Evolutionary conservation across 2,113 vertebrate genomes (phyloP).

Genomic region (Syngnathus scovelli): DNA sequence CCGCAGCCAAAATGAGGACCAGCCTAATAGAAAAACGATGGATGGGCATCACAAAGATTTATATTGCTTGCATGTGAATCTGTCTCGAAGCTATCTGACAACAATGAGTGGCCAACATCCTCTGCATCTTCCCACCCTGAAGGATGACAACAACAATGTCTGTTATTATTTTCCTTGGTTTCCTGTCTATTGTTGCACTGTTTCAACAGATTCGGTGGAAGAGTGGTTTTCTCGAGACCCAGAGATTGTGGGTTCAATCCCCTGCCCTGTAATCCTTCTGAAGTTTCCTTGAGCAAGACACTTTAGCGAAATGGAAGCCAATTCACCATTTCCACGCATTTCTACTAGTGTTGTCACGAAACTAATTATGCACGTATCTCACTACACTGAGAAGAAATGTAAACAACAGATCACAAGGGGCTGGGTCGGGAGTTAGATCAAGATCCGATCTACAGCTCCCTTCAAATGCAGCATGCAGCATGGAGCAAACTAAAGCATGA

Average conservation of each 20-base stretch:
- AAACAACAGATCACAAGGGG: background rate
- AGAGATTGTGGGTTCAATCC: no score
- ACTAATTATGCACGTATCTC: no score
- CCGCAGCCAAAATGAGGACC: background rate
- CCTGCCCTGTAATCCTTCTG: no score
- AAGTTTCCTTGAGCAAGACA: no score
- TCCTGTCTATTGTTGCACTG: constrained; percentile 58
- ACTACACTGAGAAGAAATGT: no score
- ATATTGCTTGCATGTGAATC: background rate
- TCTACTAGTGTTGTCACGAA: no score
- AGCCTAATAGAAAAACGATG: background rate
- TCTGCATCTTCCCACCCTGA: constrained; percentile 20
- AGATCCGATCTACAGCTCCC: no score
- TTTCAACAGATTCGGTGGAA: constrained; percentile 8
- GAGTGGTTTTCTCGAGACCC: no score
- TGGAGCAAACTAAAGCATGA: background rate
- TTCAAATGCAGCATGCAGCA: no score
- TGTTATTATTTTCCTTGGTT: constrained; percentile 29
- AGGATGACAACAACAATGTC: constrained; percentile 42
- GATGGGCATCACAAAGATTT: background rate
- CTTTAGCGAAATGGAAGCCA: no score
- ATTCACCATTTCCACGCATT: no score
- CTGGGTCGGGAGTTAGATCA: background rate
- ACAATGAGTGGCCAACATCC: constrained; percentile 48
- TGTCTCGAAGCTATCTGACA: constrained; percentile 44